Percentiles rank a stretch among this genome's conserved stretches.
phyloP scores from a whole-genome alignment of 1,140 invertebrate genomes.

The Drosophila insularis region DNA sequence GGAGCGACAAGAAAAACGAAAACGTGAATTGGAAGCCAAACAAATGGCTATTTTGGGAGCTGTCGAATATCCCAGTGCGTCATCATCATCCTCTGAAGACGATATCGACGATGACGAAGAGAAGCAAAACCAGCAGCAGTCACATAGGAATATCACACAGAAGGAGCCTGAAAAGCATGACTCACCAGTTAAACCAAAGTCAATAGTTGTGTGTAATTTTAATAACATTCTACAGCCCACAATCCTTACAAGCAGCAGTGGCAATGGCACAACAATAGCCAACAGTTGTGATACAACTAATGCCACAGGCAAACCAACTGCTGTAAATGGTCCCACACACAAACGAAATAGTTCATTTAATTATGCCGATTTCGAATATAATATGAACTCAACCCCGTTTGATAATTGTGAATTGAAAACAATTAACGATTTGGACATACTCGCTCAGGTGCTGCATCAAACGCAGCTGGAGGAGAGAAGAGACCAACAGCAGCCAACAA shows the following conservation, averaged over 20 bases:
- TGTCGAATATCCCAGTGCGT: constrained; percentile 84
- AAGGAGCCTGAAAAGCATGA: constrained; percentile 22
- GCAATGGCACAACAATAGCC: constrained; percentile 20
- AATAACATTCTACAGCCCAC: constrained; percentile 75
- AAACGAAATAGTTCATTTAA: constrained; percentile 83
- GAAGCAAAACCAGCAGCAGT: neutral
- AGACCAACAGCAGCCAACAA: constrained; percentile 18
- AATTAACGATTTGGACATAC: constrained; percentile 93
- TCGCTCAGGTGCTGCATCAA: constrained; percentile 88
- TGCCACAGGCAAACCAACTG: constrained; percentile 5
- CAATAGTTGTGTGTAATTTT: constrained; percentile 83
- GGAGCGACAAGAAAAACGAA: constrained; percentile 84
- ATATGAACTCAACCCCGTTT: constrained; percentile 92
- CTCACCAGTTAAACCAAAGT: constrained; percentile 70
- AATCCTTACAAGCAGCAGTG: constrained; percentile 49
- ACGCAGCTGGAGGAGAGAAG: constrained; percentile 60
- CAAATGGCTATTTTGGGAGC: constrained; percentile 84
- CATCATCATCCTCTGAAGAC: constrained; percentile 67
- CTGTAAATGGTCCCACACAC: constrained; percentile 34
- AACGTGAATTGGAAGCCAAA: constrained; percentile 84
- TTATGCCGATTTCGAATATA: constrained; percentile 92
- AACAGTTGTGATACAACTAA: neutral
- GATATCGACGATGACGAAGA: constrained; percentile 21
- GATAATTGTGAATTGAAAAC: constrained; percentile 95
- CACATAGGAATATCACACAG: neutral